phyloP scores from a whole-genome alignment of 2,888 invertebrate genomes.

The Creontiades dilutus region DNA sequence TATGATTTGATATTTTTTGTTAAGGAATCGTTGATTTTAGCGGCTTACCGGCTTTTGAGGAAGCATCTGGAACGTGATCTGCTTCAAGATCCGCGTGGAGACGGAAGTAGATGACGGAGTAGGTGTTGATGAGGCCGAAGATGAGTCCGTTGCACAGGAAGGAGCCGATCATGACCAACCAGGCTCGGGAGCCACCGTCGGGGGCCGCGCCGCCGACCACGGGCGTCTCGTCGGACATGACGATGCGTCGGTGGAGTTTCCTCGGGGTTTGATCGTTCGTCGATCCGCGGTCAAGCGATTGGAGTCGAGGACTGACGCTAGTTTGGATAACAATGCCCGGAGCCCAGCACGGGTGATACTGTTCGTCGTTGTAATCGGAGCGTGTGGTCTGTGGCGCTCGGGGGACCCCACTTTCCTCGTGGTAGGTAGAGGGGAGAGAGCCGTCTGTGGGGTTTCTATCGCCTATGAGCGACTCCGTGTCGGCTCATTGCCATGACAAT shows the following conservation, averaged over 20 bases:
- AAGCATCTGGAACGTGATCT: conserved; percentile 85
- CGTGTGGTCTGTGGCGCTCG: not conserved
- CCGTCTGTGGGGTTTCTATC: not conserved
- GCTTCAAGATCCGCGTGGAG: conserved; percentile 83
- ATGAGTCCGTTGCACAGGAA: conserved; percentile 94
- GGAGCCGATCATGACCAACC: conserved; percentile 90
- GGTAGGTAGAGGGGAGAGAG: not conserved
- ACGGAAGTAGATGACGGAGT: conserved; percentile 88
- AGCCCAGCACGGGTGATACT: conserved; percentile 32
- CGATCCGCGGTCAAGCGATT: not conserved
- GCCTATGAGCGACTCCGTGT: not conserved
- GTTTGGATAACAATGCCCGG: not conserved
- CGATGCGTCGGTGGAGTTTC: not conserved
- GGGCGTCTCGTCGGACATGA: conserved; percentile 39
- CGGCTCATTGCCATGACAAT: conserved; percentile 44
- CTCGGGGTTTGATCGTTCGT: not conserved
- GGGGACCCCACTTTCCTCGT: conserved; percentile 15
- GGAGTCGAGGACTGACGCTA: not conserved
- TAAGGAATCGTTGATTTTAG: too few relatives aligned
- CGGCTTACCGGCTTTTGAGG: conserved; percentile 90
- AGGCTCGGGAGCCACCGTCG: conserved; percentile 89
- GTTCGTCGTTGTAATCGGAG: not conserved
- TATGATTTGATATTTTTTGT: too few relatives aligned
- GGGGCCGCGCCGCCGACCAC: conserved; percentile 77
- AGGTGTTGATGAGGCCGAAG: conserved; percentile 94